Evolutionary conservation across 35 echinoderm and acorn worm species (phyloP), one percentile per base, ranked within the genome.

Genomic region (Anneissia japonica): DNA sequence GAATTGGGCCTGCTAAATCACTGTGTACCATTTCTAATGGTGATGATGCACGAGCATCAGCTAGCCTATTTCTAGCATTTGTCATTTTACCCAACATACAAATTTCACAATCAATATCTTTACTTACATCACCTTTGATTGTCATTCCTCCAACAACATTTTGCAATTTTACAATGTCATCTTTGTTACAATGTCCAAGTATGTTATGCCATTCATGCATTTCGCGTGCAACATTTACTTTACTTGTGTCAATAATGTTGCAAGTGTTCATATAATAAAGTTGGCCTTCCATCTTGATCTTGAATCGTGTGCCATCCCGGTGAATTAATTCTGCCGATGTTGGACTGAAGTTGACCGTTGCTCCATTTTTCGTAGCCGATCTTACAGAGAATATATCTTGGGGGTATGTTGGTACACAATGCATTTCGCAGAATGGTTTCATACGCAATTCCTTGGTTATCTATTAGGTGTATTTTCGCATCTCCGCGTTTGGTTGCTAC

Each of bases 291-390:
- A 77, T 72, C 51, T 87, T 36, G 41, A 78, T 87, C 21, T 30
- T 78, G 34, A 87, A 87, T 16, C 14, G 7, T 29, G 77, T 88
- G n/a, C 86, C 86, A 88, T 81, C 86, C 51, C 55, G 46, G n/a
- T 88, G 86, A 38, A 46, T 4, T 17, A 56, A 76, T 73, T 14
- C 4, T 7, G 73, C 73, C 80, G 86, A 79, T 86, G 35, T 46
- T 34, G 46, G n/a, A n/a, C n/a, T n/a, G 51, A 88, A 88, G 38
- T 37, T 56, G 4, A 81, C 76, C 17, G 14, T 88, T 80, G 77
- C 86, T 34, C 86, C 77, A 13, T 88, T 72, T 35, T 4, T 16
- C 4, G 75, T 87, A 2, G 75, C 85, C 30, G 85, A 33, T 34
- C 41, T 77, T 31, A 46, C 74, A 46, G 74, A 79, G 34, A 79